Evolutionary conservation across 2,797 vertebrate genomes (phyloP), one percentile per base, ranked within the genome.

Genomic region (Acropternis orthonyx): DNA sequence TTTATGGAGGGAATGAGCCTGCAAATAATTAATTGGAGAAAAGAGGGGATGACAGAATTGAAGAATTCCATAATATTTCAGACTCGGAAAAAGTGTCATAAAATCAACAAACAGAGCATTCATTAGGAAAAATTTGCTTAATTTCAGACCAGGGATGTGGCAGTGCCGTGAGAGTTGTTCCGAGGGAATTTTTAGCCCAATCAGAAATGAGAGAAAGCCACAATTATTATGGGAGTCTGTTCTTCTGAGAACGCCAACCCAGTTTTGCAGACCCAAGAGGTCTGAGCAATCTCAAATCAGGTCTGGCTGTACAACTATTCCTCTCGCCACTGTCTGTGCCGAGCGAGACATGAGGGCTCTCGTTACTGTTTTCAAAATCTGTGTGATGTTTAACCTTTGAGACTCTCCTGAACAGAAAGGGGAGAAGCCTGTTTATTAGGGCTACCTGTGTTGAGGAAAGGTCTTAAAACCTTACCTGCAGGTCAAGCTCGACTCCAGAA

Each of bases 241-340:
- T 97, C 96, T 96, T 96, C 89, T 90, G 95, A 97, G 96, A 95
- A 86, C 2, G 10, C 88, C 96, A 97, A 96, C 96, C 95, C 94
- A 95, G 89, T 96, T 97, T 97, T 94, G 74, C 74, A 66, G 89
- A 93, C 96, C 89, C 94, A 79, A 41, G 96, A 94, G 95, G 88
- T 95, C 94, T 97, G 89, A 96, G 18, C 77, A 90, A 94, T 95
- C 88, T 97, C 91, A 79, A 86, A 96, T 91, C 88, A 93, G 93
- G 88, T 93, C 93, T 92, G 88, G 44, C 92, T 94, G 93, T 52
- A 36, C 41, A 79, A 23, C 74, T 78, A 5, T 91, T 73, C 48
- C 77, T 92, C 77, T 92, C 0, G 1, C 43, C 2, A 12, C 63
- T 44, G 88, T 82, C 93, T 95, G 7, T 46, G 41, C 71, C 0